Conservation (phyloP, 1,140 invertebrate species). For the Ceratitis capitata region DNA sequence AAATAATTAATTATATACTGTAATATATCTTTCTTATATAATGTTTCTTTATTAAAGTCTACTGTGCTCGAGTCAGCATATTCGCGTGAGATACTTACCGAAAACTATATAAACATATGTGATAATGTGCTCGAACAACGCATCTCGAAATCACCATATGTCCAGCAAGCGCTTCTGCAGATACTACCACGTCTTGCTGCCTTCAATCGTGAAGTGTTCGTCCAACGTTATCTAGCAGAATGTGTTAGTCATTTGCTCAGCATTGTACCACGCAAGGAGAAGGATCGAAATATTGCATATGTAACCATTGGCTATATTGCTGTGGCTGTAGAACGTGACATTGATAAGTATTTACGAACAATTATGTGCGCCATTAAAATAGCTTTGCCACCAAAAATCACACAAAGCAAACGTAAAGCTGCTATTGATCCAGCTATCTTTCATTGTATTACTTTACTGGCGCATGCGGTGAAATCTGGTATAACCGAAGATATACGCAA, state of each 20-base stretch:
- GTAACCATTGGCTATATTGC: conserved; percentile 90
- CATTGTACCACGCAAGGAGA: conserved; percentile 80
- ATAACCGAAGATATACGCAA: conserved; percentile 84
- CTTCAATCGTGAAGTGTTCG: conserved; percentile 87
- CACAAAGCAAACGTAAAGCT: conserved; percentile 75
- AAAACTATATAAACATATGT: conserved; percentile 87
- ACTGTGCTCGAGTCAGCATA: conserved; percentile 83
- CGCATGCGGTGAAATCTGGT: conserved; percentile 81
- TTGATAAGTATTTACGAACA: conserved; percentile 80
- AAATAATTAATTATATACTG: no score
- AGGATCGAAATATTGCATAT: conserved; percentile 86
- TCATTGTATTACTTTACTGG: conserved; percentile 92
- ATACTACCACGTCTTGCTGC: conserved; percentile 94
- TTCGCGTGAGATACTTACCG: conserved; percentile 83
- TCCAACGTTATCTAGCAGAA: conserved; percentile 78
- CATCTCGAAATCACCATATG: conserved; percentile 77
- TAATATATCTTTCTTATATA: neutral
- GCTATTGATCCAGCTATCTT: conserved; percentile 90
- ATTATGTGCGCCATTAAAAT: conserved; percentile 89
- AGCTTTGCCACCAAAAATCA: conserved; percentile 83
- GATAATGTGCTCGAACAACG: conserved; percentile 82
- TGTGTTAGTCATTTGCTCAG: conserved; percentile 83
- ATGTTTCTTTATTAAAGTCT: conserved; percentile 43
- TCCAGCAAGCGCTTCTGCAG: conserved; percentile 88
- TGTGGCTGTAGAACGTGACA: conserved; percentile 86